phyloP scores from a whole-genome alignment of 2,113 vertebrate genomes.

The Pithys albifrons region DNA sequence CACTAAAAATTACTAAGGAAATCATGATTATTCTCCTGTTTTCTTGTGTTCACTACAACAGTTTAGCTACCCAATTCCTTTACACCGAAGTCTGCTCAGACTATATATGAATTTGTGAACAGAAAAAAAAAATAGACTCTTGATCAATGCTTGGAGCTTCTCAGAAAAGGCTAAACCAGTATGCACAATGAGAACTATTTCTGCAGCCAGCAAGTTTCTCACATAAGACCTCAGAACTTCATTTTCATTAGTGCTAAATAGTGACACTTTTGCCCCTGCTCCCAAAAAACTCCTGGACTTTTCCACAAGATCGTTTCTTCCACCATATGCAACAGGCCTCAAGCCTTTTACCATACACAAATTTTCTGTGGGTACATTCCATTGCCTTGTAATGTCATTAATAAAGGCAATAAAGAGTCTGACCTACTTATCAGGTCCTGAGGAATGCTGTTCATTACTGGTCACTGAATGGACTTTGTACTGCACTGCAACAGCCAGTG shows the following conservation, averaged over 20 bases:
- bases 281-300: accelerated
- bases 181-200: neutral
- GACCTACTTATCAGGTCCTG: neutral
- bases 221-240: neutral
- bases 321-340: neutral
- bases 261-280: neutral
- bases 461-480: neutral
- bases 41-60: neutral
- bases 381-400: neutral
- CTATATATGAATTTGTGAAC: neutral
- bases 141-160: neutral
- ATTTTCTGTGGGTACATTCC: neutral
- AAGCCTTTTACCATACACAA: neutral
- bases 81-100: neutral
- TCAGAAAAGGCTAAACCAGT: neutral
- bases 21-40: neutral
- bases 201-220: neutral
- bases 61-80: neutral
- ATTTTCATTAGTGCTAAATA: neutral
- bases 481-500: neutral
- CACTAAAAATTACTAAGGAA: neutral
- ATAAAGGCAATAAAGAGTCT: neutral
- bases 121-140: neutral
- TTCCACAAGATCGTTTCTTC: neutral
- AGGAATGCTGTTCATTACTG: neutral